Base-by-base conservation (phyloP, 1,140 invertebrate species). In the Zaprionus capensis region DNA sequence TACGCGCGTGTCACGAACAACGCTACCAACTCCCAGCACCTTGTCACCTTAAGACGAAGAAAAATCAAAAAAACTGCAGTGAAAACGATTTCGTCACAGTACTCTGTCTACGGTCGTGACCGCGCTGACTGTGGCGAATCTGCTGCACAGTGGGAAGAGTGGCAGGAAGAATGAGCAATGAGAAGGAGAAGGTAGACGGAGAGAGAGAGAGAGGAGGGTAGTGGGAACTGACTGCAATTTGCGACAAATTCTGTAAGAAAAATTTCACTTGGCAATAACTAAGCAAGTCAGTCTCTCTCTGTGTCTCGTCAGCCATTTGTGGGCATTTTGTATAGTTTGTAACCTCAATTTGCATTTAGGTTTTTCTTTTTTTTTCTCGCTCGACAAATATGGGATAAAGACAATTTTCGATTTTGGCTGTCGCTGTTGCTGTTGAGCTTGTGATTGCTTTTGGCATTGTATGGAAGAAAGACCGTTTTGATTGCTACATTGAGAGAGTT, bases 301-400 rank as follows among this genome's bases (percentile, higher is more conserved):
- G 1, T 11, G 14, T 15, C 56, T 36, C 17, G 9, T 41, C 41
- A 17, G 7, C 75, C 71, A 78, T 71, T 78, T 78, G 58, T 78
- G 72, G 65, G 71, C 76, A 65, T 78, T 69, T 74, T 62, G 75
- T 68, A 58, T 69, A 46, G 61, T 74, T 66, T 69, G 71, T 81
- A 81, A 78, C 78, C 78, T 81, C 76, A 81, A 79, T 81, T 81
- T 78, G 79, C 76, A 81, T 81, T 70, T 70, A 14, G 71, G 17
- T 55, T 71, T 56, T 49, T 15, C 4, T 26, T 24, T 36, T 46
- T 31, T 7, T 46, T 46, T 46, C 38, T 56, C 31, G 31, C 31
- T 22, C 51, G 67, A 70, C 76, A 71, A 78, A 74, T 79, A 76
- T 74, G 74, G 74, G 69, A 63, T 34, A 77, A 73, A 59, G 67